Conservation (phyloP, 2,888 invertebrate genomes). For the Peribatodes rhomboidaria region DNA sequence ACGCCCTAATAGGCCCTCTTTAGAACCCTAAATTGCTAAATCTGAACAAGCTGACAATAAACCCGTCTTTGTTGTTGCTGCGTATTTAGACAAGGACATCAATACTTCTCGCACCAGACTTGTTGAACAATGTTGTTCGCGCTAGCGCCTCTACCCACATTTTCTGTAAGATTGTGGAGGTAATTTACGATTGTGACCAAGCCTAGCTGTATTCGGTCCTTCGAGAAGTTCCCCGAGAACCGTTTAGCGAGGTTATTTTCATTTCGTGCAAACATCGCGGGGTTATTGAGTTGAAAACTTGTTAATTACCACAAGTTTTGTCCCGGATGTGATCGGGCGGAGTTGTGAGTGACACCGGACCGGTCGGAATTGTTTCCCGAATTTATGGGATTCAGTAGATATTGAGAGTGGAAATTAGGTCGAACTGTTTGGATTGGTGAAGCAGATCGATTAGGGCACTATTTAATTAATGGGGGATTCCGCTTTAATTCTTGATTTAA, state of each 20-base stretch:
- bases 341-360: constrained; percentile 30
- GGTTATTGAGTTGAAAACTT: constrained; percentile 75
- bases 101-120: too few species aligned
- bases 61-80: too few species aligned
- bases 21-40: too few species aligned
- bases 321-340: constrained; percentile 29
- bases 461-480: not conserved
- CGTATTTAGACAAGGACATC: too few species aligned
- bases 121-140: too few species aligned
- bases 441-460: constrained; percentile 2
- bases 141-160: too few species aligned
- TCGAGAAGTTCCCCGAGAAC: constrained; percentile 56
- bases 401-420: constrained; percentile 28
- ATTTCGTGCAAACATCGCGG: constrained; percentile 72
- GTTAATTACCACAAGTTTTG: constrained; percentile 56
- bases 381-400: constrained; percentile 21
- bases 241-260: constrained; percentile 71
- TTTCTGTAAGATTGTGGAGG: too few species aligned
- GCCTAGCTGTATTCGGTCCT: constrained; percentile 33
- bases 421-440: constrained; percentile 4
- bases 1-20: too few species aligned
- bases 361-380: constrained; percentile 25
- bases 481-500: not conserved
- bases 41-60: too few species aligned
- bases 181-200: not conserved